Evolutionary conservation across 2,888 invertebrate genomes (phyloP).

Genomic region (Diaperis boleti): DNA sequence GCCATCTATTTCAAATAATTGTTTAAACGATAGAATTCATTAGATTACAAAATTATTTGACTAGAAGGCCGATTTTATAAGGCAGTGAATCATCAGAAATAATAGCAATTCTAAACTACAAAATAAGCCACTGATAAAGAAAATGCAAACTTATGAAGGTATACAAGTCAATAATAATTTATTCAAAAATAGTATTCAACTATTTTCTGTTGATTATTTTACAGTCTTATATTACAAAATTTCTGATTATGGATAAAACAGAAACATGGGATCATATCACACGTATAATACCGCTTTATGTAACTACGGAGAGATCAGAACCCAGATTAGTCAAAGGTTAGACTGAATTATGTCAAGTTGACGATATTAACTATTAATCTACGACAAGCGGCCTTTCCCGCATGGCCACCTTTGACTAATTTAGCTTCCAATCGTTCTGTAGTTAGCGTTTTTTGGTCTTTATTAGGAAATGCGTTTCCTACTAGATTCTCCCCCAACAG

Average conservation of each 20-base stretch:
- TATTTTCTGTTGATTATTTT: conserved; percentile 21
- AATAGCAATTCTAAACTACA: conserved; percentile 18
- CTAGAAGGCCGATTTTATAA: conserved; percentile 44
- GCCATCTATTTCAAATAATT: conserved; percentile 6
- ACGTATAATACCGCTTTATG: conserved; percentile 22
- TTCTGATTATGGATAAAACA: conserved; percentile 26
- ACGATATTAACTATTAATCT: no score
- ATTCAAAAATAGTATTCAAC: conserved; percentile 17
- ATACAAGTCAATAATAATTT: conserved; percentile 28
- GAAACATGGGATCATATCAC: conserved; percentile 29
- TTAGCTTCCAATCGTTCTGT: no score
- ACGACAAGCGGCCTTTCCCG: no score
- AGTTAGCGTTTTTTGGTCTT: conserved; percentile 59
- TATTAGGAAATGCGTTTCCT: conserved; percentile 68
- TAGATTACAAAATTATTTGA: conserved; percentile 36
- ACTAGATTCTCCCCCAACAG: conserved; percentile 57
- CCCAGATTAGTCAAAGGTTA: no score
- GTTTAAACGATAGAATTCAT: conserved; percentile 9
- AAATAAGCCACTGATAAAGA: conserved; percentile 14
- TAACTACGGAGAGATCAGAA: no score
- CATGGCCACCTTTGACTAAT: no score
- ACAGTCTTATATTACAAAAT: conserved; percentile 33
- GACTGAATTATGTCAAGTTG: no score
- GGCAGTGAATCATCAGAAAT: conserved; percentile 38
- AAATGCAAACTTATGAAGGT: conserved; percentile 28